phyloP scores from a whole-genome alignment of 2,888 invertebrate genomes.

The Calliopum simillimum region DNA sequence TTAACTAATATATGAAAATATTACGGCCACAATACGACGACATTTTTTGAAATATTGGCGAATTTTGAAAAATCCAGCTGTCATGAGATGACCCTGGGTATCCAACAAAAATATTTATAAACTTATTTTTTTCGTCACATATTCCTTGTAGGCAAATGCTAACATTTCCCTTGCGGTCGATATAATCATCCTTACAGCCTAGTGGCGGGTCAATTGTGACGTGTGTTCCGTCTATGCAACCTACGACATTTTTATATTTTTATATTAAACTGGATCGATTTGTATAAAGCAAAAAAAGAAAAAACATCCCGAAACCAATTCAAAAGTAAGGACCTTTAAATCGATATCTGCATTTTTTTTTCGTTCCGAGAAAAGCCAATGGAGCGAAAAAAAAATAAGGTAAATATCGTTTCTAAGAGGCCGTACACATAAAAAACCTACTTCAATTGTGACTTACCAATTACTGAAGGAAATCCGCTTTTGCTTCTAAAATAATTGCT shows the following conservation, averaged over 20 bases:
- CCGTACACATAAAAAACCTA: too few species aligned
- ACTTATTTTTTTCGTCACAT: slow-evolving; percentile 21
- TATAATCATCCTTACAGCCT: slow-evolving; percentile 11
- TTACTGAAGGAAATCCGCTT: neutral
- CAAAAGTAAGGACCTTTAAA: too few species aligned
- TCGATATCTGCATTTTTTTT: too few species aligned
- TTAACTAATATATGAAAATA: too few species aligned
- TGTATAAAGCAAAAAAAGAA: too few species aligned
- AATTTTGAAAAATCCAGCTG: slow-evolving; percentile 24
- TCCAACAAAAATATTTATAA: too few species aligned
- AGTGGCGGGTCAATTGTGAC: slow-evolving; percentile 22
- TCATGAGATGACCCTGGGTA: slow-evolving; percentile 27
- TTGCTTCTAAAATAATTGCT: neutral
- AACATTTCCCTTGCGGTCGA: slow-evolving; percentile 12
- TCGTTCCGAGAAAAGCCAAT: too few species aligned
- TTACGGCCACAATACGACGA: neutral
- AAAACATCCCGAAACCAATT: too few species aligned
- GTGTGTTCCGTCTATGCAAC: neutral
- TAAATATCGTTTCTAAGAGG: too few species aligned
- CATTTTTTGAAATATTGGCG: slow-evolving; percentile 17
- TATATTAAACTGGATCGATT: too few species aligned
- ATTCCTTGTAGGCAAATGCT: slow-evolving; percentile 14
- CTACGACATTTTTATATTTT: neutral
- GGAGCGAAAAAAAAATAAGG: too few species aligned
- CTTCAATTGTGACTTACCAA: neutral